Evolutionary conservation across 2,888 invertebrate genomes (phyloP).

Genomic region (Drosophila aldrichi): DNA sequence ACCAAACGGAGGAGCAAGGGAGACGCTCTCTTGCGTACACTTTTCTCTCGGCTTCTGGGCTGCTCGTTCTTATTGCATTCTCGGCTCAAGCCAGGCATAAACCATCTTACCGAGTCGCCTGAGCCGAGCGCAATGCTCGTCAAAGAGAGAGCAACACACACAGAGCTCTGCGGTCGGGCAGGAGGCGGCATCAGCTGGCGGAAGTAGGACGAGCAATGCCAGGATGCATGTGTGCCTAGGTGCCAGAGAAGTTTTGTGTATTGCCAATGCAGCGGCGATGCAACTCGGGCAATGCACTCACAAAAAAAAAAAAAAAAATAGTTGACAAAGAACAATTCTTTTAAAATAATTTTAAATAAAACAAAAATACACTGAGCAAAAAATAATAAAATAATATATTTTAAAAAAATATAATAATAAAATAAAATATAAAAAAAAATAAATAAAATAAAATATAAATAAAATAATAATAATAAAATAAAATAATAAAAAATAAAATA

Average conservation of each 20-base stretch:
- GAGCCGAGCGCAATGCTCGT: constrained; percentile 37
- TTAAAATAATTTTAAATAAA: not conserved
- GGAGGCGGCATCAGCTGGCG: not conserved
- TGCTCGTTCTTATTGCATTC: constrained; percentile 49
- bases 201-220: constrained; percentile 1
- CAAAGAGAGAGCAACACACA: constrained; percentile 48
- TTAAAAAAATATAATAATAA: too few relatives aligned
- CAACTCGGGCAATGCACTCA: constrained; percentile 44
- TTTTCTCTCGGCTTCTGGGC: constrained; percentile 7
- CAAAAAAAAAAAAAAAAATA: not conserved
- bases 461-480: too few relatives aligned
- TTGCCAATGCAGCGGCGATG: constrained; percentile 28
- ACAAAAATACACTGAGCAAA: not conserved
- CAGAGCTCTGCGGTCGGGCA: not conserved
- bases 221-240: constrained; percentile 24
- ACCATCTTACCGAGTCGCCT: constrained; percentile 40
- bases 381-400: too few relatives aligned
- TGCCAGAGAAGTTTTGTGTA: constrained; percentile 28
- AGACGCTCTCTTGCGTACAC: constrained; percentile 18
- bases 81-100: constrained; percentile 54
- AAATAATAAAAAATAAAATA: too few relatives aligned
- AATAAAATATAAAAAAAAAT: too few relatives aligned
- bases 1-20: too few relatives aligned
- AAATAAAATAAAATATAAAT: too few relatives aligned
- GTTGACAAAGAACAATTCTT: not conserved